Percentiles rank a stretch among this genome's conserved stretches.
phyloP scores from a whole-genome alignment of 2,797 vertebrate species.

The Hydrolagus colliei region DNA sequence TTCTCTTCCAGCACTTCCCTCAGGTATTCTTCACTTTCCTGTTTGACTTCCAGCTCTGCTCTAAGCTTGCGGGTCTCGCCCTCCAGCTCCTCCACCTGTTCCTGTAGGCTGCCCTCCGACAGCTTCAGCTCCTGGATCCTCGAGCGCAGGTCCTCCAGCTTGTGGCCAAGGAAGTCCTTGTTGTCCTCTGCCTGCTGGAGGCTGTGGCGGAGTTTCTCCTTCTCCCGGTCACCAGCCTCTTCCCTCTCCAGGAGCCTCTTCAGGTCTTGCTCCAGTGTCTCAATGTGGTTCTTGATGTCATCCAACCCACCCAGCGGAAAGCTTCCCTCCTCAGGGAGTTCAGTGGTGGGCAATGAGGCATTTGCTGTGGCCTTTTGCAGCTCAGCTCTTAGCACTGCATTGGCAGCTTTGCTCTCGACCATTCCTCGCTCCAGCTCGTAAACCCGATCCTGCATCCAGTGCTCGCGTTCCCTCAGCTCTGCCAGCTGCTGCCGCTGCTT shows the following conservation, averaged over 20 bases:
- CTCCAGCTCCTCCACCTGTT: constrained; percentile 55
- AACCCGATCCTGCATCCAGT: constrained; percentile 55
- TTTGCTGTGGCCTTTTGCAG: constrained; percentile 36
- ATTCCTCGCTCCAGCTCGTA: constrained; percentile 61
- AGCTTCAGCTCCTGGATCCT: constrained; percentile 49
- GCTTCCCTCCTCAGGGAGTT: constrained; percentile 39
- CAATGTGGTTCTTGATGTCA: constrained; percentile 49
- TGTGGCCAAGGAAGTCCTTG: constrained; percentile 51
- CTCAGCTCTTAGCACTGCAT: constrained; percentile 44
- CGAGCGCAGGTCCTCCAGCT: constrained; percentile 58
- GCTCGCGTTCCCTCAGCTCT: constrained; percentile 55
- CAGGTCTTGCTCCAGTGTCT: constrained; percentile 58
- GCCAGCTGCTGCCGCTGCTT: constrained; percentile 62
- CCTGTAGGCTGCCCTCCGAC: constrained; percentile 53
- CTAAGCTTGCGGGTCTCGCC: constrained; percentile 56
- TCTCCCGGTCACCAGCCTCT: constrained; percentile 47
- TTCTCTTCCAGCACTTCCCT: constrained; percentile 7
- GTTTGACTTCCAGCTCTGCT: constrained; percentile 33
- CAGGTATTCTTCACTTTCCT: background rate
- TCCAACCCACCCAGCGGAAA: constrained; percentile 39
- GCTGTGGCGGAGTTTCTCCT: constrained; percentile 46
- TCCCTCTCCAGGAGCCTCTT: constrained; percentile 54
- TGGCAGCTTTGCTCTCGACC: constrained; percentile 53
- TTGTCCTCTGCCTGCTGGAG: constrained; percentile 55
- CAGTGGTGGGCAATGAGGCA: constrained; percentile 31